Conservation (phyloP, 2,888 invertebrate species). For the Hoplodrina blanda region DNA sequence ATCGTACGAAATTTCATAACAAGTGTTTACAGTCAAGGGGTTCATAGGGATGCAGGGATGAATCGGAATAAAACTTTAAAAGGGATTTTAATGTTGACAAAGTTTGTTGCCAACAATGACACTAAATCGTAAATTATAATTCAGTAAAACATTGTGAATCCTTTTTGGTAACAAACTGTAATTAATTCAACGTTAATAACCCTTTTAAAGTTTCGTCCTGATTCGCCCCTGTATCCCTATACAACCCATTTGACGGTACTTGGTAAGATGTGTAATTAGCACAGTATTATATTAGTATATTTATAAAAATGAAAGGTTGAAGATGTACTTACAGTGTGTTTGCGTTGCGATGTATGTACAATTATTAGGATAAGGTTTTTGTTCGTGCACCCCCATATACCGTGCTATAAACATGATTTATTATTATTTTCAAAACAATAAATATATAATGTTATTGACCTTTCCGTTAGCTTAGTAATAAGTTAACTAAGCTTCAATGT, state of each 20-base stretch:
- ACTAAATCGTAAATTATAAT: no score
- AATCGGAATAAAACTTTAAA: no score
- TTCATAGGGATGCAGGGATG: no score
- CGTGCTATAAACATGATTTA: constrained; percentile 43
- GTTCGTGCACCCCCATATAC: constrained; percentile 36
- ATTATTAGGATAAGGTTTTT: constrained; percentile 46
- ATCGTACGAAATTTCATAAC: constrained; percentile 29
- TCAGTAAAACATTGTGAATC: no score
- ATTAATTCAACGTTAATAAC: no score
- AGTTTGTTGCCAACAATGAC: no score
- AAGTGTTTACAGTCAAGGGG: constrained; percentile 37
- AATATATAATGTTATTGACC: constrained; percentile 10
- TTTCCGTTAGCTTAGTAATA: constrained; percentile 26
- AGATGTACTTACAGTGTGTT: constrained; percentile 41
- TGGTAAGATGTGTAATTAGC: constrained; percentile 48
- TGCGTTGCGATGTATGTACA: constrained; percentile 54
- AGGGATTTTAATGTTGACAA: no score
- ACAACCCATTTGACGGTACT: no score
- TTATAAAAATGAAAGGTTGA: constrained; percentile 45
- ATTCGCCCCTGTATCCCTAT: no score
- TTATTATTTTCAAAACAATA: constrained; percentile 19
- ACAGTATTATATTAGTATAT: constrained; percentile 60
- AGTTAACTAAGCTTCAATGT: constrained; percentile 40
- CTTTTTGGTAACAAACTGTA: no score
- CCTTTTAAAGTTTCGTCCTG: no score